Evolutionary conservation across 2,797 vertebrate genomes (phyloP).

Genomic region (Tokudaia tokunoshimensis): DNA sequence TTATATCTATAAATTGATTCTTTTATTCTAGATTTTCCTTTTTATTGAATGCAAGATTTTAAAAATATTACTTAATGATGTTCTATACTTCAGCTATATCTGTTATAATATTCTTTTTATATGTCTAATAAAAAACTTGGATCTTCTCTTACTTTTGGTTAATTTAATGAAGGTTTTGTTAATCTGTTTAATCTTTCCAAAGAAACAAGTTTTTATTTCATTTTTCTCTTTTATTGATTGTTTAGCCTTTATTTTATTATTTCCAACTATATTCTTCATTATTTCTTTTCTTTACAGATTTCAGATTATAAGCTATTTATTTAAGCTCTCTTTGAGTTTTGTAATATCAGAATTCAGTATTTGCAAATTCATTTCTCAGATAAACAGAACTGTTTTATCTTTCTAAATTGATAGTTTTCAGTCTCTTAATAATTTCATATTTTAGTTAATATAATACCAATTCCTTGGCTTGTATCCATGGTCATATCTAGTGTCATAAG

Average conservation of each 20-base stretch:
- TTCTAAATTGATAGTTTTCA: constrained; percentile 20
- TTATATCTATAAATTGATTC: neutral
- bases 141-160: neutral
- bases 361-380: neutral
- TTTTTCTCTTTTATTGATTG: neutral
- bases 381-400: neutral
- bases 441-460: neutral
- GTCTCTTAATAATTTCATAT: constrained; percentile 9
- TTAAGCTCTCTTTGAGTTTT: neutral
- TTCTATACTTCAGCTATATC: neutral
- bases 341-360: neutral
- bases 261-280: neutral
- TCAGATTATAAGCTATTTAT: neutral
- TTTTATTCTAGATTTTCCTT: neutral
- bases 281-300: neutral
- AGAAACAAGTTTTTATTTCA: neutral
- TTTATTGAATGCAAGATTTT: neutral
- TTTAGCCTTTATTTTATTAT: neutral
- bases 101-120: neutral
- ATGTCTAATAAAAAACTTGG: neutral
- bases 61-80: neutral
- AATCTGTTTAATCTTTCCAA: neutral
- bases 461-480: neutral
- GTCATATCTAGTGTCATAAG: neutral
- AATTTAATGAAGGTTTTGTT: neutral